Evolutionary conservation across 2,888 invertebrate species (phyloP).

Genomic region (Polydrusus cervinus): DNA sequence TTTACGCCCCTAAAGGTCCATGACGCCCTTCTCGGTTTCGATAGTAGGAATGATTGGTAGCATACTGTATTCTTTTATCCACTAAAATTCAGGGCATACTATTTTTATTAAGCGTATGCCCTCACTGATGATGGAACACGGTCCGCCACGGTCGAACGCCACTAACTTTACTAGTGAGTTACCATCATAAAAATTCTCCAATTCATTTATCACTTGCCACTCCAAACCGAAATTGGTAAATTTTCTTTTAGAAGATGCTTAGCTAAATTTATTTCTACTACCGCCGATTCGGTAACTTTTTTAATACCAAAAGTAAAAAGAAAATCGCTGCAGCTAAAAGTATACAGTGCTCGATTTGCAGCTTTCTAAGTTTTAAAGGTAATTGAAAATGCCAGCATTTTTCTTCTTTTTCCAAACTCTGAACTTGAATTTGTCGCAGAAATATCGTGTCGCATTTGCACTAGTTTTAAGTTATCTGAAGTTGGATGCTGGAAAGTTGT

Average conservation of each 20-base stretch:
- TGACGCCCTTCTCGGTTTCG: no score
- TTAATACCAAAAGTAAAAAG: neutral
- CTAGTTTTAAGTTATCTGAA: neutral
- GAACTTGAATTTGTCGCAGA: neutral
- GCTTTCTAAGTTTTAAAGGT: neutral
- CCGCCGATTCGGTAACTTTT: neutral
- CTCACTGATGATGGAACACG: no score
- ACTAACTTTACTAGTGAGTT: no score
- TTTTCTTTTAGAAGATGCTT: neutral
- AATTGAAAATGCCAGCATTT: neutral
- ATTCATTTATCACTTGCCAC: no score
- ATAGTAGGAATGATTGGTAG: no score
- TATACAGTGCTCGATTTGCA: neutral
- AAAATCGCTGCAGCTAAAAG: neutral
- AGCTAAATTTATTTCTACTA: neutral
- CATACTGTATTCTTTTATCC: no score
- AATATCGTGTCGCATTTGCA: neutral
- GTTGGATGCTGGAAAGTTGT: neutral
- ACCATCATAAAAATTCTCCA: no score
- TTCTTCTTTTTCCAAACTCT: neutral
- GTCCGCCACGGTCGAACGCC: no score
- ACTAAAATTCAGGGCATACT: no score
- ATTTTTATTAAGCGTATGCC: no score
- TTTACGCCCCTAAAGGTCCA: no score
- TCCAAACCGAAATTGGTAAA: no score